Conservation (phyloP, 2,797 vertebrate species). For the Sebastes goodei region DNA sequence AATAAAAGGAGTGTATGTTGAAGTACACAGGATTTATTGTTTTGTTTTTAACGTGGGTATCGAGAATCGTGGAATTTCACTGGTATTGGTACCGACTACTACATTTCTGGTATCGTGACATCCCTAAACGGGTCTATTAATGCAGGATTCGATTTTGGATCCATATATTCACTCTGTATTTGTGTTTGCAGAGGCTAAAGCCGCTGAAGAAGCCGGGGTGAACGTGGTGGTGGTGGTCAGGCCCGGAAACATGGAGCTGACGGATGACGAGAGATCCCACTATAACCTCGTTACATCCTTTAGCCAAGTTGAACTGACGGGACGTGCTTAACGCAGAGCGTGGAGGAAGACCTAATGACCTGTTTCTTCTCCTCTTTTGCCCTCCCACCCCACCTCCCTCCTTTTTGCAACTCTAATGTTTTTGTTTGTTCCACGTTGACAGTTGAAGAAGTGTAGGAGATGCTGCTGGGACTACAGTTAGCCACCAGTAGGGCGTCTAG, state of each 20-base stretch:
- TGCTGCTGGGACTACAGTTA: neutral
- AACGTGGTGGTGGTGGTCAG: constrained; percentile 91
- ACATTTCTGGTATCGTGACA: no score
- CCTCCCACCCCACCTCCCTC: neutral
- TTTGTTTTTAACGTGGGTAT: no score
- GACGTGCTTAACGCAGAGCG: constrained; percentile 67
- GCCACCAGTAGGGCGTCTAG: neutral
- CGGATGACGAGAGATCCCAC: constrained; percentile 89
- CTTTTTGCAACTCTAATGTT: constrained; percentile 24
- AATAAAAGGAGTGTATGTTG: no score
- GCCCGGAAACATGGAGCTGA: constrained; percentile 92
- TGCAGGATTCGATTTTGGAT: neutral
- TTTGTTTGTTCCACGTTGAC: constrained; percentile 12
- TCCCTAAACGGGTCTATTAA: neutral
- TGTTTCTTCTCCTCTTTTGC: neutral
- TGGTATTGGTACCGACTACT: no score
- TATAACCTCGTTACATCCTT: constrained; percentile 91
- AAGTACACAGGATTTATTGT: no score
- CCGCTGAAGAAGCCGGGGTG: constrained; percentile 89
- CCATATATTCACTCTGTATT: neutral
- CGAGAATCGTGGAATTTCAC: no score
- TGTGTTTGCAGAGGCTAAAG: constrained; percentile 89
- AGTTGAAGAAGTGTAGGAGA: constrained; percentile 10
- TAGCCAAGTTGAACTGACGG: constrained; percentile 85
- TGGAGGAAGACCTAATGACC: constrained; percentile 1